A percentile compares a stretch with the other conserved stretches of the same genome.
phyloP scores from a whole-genome alignment of 2,797 vertebrate genomes.

The Macropodus opercularis region DNA sequence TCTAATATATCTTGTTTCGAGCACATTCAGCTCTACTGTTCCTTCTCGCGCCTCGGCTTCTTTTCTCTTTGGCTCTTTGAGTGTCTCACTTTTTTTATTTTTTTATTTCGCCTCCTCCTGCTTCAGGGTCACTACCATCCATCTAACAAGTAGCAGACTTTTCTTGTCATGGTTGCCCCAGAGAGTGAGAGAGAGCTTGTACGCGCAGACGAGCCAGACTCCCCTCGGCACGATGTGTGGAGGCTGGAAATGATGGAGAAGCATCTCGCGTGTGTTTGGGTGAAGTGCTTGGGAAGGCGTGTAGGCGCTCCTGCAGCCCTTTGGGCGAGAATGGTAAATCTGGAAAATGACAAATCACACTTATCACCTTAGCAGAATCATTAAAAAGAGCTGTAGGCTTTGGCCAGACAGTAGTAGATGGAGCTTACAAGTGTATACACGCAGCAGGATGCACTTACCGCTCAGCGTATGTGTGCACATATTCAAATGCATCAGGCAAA shows the following conservation, averaged over 20 bases:
- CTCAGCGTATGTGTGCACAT: slow-evolving; percentile 7
- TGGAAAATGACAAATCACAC: slow-evolving; percentile 61
- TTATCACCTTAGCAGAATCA: slow-evolving; percentile 46
- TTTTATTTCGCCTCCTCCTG: slow-evolving; percentile 2
- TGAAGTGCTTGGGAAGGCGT: slow-evolving; percentile 14
- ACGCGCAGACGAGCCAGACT: slow-evolving; percentile 19
- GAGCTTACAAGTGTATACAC: slow-evolving; percentile 10
- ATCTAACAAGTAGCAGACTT: slow-evolving; percentile 44
- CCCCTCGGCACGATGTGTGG: slow-evolving; percentile 13
- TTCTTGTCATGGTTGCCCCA: slow-evolving; percentile 25
- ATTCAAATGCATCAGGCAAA: slow-evolving; percentile 12
- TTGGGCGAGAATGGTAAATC: slow-evolving; percentile 24
- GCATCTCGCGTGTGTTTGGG: slow-evolving; percentile 16
- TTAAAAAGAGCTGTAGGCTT: slow-evolving; percentile 48
- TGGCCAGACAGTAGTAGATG: slow-evolving; percentile 4
- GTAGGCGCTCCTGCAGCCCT: slow-evolving; percentile 25
- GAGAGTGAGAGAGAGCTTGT: slow-evolving; percentile 6
- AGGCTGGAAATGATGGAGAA: slow-evolving; percentile 26
- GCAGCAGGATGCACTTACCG: not conserved
- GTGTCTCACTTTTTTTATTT: not conserved
- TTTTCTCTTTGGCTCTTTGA: not conserved
- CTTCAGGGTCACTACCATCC: slow-evolving; percentile 45
- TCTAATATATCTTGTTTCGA: not conserved
- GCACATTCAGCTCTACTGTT: not conserved
- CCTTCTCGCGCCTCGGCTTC: not conserved